These are phyloP conservation scores for Eristalis tenax DNA, from an alignment of 2,888 invertebrate species.

Conservation along the genomic window DNA sequence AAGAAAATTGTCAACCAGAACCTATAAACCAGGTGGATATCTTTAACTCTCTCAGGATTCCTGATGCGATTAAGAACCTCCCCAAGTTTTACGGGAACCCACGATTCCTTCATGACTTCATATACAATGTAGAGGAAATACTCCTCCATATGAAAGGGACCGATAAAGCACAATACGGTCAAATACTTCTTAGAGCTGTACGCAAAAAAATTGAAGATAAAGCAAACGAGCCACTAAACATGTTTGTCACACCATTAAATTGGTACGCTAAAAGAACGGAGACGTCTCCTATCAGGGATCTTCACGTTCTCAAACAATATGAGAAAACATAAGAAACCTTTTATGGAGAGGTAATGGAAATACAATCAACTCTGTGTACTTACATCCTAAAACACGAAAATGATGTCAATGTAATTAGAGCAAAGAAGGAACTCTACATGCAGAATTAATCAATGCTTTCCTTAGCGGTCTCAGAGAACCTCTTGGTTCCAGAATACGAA, in stretches of 20 bases:
- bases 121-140: conserved; percentile 47
- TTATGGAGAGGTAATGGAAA: conserved; percentile 71
- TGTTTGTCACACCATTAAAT: conserved; percentile 22
- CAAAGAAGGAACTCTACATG: conserved; percentile 64
- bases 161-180: conserved; percentile 40
- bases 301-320: conserved; percentile 54
- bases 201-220: conserved; percentile 43
- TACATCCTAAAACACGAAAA: conserved; percentile 67
- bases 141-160: conserved; percentile 44
- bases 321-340: conserved; percentile 64
- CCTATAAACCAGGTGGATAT: background rate
- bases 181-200: conserved; percentile 44
- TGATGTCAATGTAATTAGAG: conserved; percentile 58
- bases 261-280: conserved; percentile 42
- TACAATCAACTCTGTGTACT: conserved; percentile 68
- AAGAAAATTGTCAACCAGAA: too few species aligned
- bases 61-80: conserved; percentile 45
- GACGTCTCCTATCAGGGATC: conserved; percentile 63
- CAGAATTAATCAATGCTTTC: conserved; percentile 72
- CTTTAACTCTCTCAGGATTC: conserved; percentile 37
- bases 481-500: conserved; percentile 68
- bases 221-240: conserved; percentile 33
- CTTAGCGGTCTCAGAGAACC: conserved; percentile 70
- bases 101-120: conserved; percentile 29
- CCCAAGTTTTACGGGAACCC: conserved; percentile 46